Base-by-base conservation (phyloP, 1,140 invertebrate genomes). In the Bursaphelenchus mucronatus region DNA sequence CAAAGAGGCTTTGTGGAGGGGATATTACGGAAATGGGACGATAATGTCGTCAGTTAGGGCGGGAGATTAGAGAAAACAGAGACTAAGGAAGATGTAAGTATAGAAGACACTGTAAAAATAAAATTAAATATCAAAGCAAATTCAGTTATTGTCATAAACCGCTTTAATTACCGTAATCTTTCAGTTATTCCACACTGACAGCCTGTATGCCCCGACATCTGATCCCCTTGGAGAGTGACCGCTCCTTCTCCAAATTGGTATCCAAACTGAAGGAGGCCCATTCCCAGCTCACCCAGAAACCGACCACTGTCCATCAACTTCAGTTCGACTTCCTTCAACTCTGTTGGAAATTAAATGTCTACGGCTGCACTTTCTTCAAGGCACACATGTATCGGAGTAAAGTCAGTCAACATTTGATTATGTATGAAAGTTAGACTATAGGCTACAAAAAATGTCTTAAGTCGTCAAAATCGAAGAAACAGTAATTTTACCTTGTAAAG, bases 341-440 rank as follows among this genome's bases (percentile, higher is more conserved):
- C 13, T 71, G 69, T 44, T 71, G 69, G 69, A 43, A 45, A 13
- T 54, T 71, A 9, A 75, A 74, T 53, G 67, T 71, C 21, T 71
- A 71, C 44, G 69, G 69, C 5, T 59, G 64, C 45, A 71, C 69
- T 46, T 71, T 76, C 56, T 71, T 71, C 66, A 53, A 45, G 39
- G 73, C 68, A 15, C 52, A 49, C 44, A 75, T 71, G 69, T 63
- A 76, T 57, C 70, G 70, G 70, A 45, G 19, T 39, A 71, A 75
- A 72, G 69, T 73, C 41, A 53, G 71, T 13, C 53, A 13, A 63
- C 1, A 1, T 54, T n/a, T n/a, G 11, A 61, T n/a, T n/a, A 54
- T n/a, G 17, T 66, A 61, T 13, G 53, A 13, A 30, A 21, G 6
- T 44, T 55, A 21, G 4, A n/a, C 46, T n/a, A n/a, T 13, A 47